Evolutionary conservation across 2,888 invertebrate species (phyloP), one percentile per base, ranked within the genome.

Genomic region (Cheilosia scutellata): DNA sequence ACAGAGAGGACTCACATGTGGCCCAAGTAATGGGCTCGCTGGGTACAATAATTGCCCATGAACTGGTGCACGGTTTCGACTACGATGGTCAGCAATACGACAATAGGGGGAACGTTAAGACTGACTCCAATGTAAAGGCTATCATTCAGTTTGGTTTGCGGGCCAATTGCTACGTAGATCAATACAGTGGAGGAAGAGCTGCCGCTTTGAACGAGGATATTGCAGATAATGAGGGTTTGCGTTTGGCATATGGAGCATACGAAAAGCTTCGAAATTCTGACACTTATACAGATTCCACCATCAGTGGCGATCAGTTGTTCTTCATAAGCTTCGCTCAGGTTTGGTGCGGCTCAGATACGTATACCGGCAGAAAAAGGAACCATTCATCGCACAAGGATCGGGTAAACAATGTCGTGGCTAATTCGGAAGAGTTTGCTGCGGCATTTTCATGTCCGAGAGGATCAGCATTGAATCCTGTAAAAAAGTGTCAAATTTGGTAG

Each of bases 61-160:
- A 91, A 82, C 82, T 91, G 47, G 53, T 91, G 49, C 91, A 91
- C 57, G 91, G 90, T 51, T 91, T 92, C 55, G 91, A 91, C 75
- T 92, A 91, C 53, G 91, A 91, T 65, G 91, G 92, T 37, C 88
- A 91, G 7, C 90, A 91, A 68, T 91, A 91, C 53, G 92, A 91
- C 66, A 89, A 89, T 3, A 25, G 60, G 0, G 92, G 91, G 0
- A 90, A 88, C 47, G 72, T 89, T 27, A 79, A 60, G 9, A 33
- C 31, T 1, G 71, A 79, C 20, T 78, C 87, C 20, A 80, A 79
- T 29, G 74, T 89, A 0, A 88, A 90, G 37, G 83, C 90, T 37
- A 90, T 91, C 20, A 91, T 91, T 5, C 87, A 90, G 20, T 92
- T 90, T 25, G 91, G 91, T 0, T 29, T 88, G 29, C 87, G 89